These are phyloP conservation scores for Proctacanthus coquilletti DNA, from an alignment of 1,140 invertebrate species.

Conservation along the genomic window DNA sequence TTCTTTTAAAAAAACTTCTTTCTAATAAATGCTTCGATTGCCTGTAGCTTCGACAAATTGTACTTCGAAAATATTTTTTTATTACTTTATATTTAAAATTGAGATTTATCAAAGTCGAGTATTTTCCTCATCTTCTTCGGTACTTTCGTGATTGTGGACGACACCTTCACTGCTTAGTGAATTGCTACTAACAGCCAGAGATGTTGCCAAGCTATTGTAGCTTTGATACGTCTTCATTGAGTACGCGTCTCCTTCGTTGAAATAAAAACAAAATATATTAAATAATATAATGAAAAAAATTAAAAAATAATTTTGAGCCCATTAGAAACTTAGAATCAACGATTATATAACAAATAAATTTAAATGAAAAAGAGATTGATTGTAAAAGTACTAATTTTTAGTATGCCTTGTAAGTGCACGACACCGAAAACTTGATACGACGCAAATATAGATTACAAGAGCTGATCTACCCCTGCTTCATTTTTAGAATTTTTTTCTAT, in stretches of 20 bases:
- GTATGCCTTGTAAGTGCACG: too few relatives aligned
- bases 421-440: conserved; percentile 1
- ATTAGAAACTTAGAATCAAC: neutral
- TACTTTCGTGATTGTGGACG: neutral
- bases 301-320: conserved; percentile 5
- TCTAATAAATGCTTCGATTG: too few relatives aligned
- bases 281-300: conserved; percentile 6
- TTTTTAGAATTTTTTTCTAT: too few relatives aligned
- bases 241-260: conserved; percentile 25
- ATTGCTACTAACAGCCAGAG: conserved; percentile 26
- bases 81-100: too few relatives aligned
- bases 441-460: neutral
- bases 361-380: neutral
- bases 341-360: neutral
- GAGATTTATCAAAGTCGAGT: neutral
- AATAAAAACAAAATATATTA: conserved; percentile 1
- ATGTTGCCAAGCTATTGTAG: conserved; percentile 31
- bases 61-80: too few relatives aligned
- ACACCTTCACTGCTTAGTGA: conserved; percentile 26
- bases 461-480: neutral
- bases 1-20: too few relatives aligned
- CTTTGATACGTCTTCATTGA: conserved; percentile 31
- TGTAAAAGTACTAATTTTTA: neutral
- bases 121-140: neutral
- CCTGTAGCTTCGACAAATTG: too few relatives aligned